These are phyloP conservation scores for Phyllotis vaccarum DNA, from an alignment of 2,797 vertebrate genomes.

Conservation along the genomic window DNA sequence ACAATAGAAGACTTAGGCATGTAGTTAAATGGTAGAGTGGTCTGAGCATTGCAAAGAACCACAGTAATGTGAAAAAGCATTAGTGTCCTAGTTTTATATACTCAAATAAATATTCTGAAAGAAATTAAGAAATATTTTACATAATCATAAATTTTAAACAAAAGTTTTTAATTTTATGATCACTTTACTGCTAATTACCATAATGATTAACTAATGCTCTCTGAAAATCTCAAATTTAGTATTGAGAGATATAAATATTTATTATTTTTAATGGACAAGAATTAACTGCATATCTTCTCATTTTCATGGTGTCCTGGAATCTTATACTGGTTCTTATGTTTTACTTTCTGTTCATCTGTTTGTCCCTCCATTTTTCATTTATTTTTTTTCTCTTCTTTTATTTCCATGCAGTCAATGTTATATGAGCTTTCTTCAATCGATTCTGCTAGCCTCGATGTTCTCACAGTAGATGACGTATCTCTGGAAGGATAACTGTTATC, in stretches of 20 bases:
- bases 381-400: accelerated
- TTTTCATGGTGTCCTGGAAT: not conserved
- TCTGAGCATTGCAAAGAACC: too few relatives aligned
- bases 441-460: not conserved
- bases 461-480: not conserved
- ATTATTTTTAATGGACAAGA: not conserved
- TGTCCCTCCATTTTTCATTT: not conserved
- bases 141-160: not conserved
- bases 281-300: not conserved
- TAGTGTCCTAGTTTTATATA: not conserved
- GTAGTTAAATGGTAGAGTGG: not conserved
- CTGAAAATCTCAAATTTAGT: not conserved
- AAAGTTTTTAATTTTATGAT: not conserved
- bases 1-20: not conserved
- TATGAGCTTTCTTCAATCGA: not conserved
- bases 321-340: accelerated
- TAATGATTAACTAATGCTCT: not conserved
- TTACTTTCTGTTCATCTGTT: not conserved
- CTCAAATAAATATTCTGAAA: not conserved
- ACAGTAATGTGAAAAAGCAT: not conserved
- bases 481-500: not conserved
- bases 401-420: accelerated
- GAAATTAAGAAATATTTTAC: not conserved
- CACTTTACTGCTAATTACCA: not conserved
- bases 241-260: not conserved